Conservation (phyloP, 2,888 invertebrate genomes). For the Drosophila monieri region DNA sequence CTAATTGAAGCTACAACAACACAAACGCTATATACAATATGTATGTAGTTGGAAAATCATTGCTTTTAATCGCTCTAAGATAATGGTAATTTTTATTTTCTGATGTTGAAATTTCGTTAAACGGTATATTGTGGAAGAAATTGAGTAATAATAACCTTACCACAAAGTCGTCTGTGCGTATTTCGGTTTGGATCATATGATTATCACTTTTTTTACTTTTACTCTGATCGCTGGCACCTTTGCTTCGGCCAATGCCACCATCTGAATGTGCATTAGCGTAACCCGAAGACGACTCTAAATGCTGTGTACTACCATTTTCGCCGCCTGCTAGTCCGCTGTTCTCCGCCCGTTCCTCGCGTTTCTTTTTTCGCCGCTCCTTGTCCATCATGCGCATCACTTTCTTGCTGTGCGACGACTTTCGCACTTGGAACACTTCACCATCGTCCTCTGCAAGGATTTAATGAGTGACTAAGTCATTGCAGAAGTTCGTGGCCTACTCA, state of each 20-base stretch:
- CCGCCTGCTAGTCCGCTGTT: slow-evolving; percentile 35
- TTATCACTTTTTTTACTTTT: slow-evolving; percentile 85
- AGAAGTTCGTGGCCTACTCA: slow-evolving; percentile 68
- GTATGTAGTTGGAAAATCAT: slow-evolving; percentile 1
- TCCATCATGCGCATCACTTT: slow-evolving; percentile 93
- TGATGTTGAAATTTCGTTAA: slow-evolving; percentile 39
- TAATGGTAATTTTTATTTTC: slow-evolving; percentile 32
- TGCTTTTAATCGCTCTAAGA: slow-evolving; percentile 22
- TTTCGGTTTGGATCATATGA: slow-evolving; percentile 86
- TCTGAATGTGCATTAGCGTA: slow-evolving; percentile 24
- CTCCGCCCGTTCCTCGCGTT: slow-evolving; percentile 77
- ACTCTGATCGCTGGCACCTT: slow-evolving; percentile 60
- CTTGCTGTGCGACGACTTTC: slow-evolving; percentile 97
- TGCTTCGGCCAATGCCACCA: slow-evolving; percentile 10
- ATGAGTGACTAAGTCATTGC: background rate
- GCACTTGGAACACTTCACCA: slow-evolving; percentile 96
- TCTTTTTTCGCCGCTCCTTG: slow-evolving; percentile 87
- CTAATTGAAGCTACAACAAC: background rate
- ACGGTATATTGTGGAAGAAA: slow-evolving; percentile 66
- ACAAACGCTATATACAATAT: slow-evolving; percentile 13
- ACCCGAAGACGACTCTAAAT: slow-evolving; percentile 68
- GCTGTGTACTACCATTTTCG: slow-evolving; percentile 71
- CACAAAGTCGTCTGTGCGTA: slow-evolving; percentile 89
- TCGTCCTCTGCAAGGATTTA: slow-evolving; percentile 86
- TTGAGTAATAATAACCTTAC: slow-evolving; percentile 85